Conservation (phyloP, 37 sponge, comb jelly and placozoan species). For the Amphimedon queenslandica region DNA sequence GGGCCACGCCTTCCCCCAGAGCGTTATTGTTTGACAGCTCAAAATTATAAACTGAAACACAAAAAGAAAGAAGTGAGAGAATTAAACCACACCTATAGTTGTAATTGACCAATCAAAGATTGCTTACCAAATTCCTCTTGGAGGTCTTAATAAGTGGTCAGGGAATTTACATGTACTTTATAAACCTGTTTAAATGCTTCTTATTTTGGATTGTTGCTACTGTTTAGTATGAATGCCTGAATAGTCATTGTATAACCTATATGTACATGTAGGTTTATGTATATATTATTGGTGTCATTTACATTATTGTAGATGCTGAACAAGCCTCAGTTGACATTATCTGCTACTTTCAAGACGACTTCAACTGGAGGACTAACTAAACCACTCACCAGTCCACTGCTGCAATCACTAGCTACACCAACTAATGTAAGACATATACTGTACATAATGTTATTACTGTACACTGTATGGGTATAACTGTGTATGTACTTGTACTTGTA, state of each 20-base stretch:
- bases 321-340: slow-evolving; percentile 55
- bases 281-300: not conserved
- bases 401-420: slow-evolving; percentile 1
- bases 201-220: no score
- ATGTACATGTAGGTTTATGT: not conserved
- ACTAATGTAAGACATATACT: not conserved
- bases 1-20: slow-evolving; percentile 96
- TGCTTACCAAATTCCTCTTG: no score
- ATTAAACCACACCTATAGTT: no score
- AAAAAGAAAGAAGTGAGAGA: slow-evolving; percentile 53
- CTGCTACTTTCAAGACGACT: slow-evolving; percentile 43
- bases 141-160: no score
- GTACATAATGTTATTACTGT: no score
- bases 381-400: slow-evolving; percentile 39
- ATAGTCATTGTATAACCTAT: no score
- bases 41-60: slow-evolving; percentile 77
- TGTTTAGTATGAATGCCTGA: no score
- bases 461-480: not conserved
- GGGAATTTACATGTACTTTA: no score
- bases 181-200: no score
- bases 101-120: not conserved
- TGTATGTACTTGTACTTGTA: not conserved
- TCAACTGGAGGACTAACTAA: not conserved
- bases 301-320: not conserved
- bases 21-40: slow-evolving; percentile 87